Percentiles rank a stretch among this genome's conserved stretches.
Conservation (phyloP, 2,888 invertebrate genomes). For the Cephus runcator region DNA sequence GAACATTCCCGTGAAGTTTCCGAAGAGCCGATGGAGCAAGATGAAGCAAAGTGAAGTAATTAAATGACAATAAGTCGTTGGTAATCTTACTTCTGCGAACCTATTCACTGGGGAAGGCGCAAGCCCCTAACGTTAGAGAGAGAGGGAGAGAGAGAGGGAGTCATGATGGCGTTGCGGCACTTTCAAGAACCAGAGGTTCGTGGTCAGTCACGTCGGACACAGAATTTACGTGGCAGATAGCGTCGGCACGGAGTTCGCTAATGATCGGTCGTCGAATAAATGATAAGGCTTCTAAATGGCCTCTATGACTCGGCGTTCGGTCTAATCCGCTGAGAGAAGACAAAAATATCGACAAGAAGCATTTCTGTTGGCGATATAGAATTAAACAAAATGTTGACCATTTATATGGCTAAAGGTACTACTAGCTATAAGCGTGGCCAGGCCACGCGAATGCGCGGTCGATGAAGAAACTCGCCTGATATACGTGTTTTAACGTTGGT, state of each 20-base stretch:
- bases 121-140: background rate
- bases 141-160: background rate
- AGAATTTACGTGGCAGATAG: background rate
- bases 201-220: background rate
- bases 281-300: background rate
- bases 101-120: background rate
- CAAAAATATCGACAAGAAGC: background rate
- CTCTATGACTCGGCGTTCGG: background rate
- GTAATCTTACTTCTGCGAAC: slow-evolving; percentile 1
- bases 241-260: background rate
- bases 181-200: background rate
- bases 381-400: background rate
- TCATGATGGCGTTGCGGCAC: background rate
- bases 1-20: slow-evolving; percentile 77
- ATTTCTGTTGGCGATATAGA: background rate
- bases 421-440: background rate
- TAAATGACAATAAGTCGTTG: background rate
- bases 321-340: background rate
- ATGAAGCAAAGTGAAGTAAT: slow-evolving; percentile 77
- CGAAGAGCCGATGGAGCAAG: slow-evolving; percentile 88
- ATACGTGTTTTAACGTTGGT: background rate
- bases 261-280: background rate
- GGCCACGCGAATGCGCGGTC: background rate
- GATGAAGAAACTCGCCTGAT: background rate
- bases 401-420: background rate